Conservation (phyloP, 2,113 vertebrate genomes). For the Girardinichthys multiradiatus region DNA sequence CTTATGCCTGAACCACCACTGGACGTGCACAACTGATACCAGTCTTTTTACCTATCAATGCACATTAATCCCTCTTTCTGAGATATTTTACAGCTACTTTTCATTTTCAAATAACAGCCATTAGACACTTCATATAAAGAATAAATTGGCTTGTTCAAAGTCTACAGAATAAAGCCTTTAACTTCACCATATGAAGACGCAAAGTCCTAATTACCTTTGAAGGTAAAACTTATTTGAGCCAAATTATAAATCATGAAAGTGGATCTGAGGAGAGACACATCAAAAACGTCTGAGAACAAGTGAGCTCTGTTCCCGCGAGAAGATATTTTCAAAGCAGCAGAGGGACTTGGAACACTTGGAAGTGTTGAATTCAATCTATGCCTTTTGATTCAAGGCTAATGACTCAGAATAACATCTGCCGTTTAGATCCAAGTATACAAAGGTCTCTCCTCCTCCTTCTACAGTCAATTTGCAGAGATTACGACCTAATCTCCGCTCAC, state of each 20-base stretch:
- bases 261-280: background rate
- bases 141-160: background rate
- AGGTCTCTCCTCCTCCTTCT: constrained; percentile 4
- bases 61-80: background rate
- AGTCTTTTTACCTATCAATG: no score
- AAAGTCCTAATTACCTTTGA: background rate
- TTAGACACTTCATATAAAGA: background rate
- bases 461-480: constrained; percentile 45
- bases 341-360: background rate
- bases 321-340: background rate
- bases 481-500: constrained; percentile 46
- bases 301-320: background rate
- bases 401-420: constrained; percentile 28
- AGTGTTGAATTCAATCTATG: constrained; percentile 19
- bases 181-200: background rate
- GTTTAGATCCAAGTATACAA: constrained; percentile 14
- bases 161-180: background rate
- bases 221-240: background rate
- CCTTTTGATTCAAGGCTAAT: constrained; percentile 18
- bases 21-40: no score
- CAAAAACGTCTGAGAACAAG: background rate
- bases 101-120: background rate
- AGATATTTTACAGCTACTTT: background rate
- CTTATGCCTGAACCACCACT: no score
- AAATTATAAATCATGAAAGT: background rate